Evolutionary conservation across 2,888 invertebrate species (phyloP), one percentile per base, ranked within the genome.

Genomic region (Druceiella hillmani): DNA sequence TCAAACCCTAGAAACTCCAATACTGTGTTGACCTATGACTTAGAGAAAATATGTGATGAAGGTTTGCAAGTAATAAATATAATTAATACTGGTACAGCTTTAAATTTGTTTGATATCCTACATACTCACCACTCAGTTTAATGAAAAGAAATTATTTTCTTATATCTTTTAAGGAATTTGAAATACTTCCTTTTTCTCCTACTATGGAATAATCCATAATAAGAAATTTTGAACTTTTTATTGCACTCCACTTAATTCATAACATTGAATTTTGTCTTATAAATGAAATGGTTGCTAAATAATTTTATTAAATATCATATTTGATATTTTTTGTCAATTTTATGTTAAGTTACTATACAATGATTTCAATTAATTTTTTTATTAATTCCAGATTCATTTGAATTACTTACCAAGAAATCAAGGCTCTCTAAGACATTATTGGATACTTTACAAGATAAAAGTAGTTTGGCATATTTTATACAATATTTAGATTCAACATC

Each of bases 401-500:
- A 60, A 43, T 55, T 65, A 50, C 66, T 69, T 46, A 62, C 63
- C 40, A 68, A 69, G 48, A 69, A 70, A 48, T 83, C 83, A 1
- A 76, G 81, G 39, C 66, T 92, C 35, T 84, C 87, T 3, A 79
- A 87, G 64, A 82, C 78, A 34, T 67, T 93, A 41, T 64, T 74
- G 41, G 85, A 91, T 53, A 79, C 89, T 47, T 69, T 94, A 10
- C 64, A 74, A 15, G 88, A 90, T 61, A 85, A 85, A 57, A 80
- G 80, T 56, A 87, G 87, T 38, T 67, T 92, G 15, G 81, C 82
- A 30, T 87, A 88, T 62, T 88, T 93, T 58, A 76, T 89, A 37
- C 87, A 90, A 54, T 94, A 80, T 61, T 78, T 94, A 78, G 88
- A 91, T 54, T 72, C 79, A n/a, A 75, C 79, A 46, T 79, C 79